Conservation (phyloP, 2,797 vertebrate genomes). For the Benthosema pterotum region DNA sequence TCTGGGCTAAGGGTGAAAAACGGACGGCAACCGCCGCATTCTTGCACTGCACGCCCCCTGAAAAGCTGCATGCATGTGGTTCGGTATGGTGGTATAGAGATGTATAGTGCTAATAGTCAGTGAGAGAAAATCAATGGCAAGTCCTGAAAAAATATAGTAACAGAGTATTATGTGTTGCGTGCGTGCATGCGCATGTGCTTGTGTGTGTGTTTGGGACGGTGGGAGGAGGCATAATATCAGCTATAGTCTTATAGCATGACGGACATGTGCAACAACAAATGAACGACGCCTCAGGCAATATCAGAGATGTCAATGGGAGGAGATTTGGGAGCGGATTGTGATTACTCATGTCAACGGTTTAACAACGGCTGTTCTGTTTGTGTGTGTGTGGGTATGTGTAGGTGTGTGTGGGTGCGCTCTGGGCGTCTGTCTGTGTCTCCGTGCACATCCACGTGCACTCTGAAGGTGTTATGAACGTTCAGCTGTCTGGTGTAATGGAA, state of each 20-base stretch:
- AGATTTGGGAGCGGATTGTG: conserved; percentile 66
- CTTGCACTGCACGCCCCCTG: too few relatives aligned
- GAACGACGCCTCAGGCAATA: conserved; percentile 66
- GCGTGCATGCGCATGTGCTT: background rate
- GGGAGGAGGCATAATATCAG: background rate
- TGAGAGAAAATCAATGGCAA: too few relatives aligned
- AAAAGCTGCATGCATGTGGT: too few relatives aligned
- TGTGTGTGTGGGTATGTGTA: too few relatives aligned
- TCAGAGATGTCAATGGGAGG: conserved; percentile 68
- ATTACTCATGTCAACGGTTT: conserved; percentile 69
- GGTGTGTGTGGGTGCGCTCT: too few relatives aligned
- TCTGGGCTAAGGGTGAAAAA: too few relatives aligned
- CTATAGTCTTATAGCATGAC: conserved; percentile 56
- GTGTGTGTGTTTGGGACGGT: background rate
- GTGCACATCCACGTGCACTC: conserved; percentile 41
- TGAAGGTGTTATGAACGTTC: conserved; percentile 62
- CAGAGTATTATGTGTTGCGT: too few relatives aligned
- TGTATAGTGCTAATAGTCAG: too few relatives aligned
- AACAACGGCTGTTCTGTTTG: conserved; percentile 3
- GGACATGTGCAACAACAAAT: conserved; percentile 66
- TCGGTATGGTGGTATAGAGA: too few relatives aligned
- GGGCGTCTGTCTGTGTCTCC: conserved; percentile 38
- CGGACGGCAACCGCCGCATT: too few relatives aligned
- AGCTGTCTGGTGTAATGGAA: conserved; percentile 56
- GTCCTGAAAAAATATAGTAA: too few relatives aligned